Conservation (phyloP, 2,797 vertebrate species). For the Periparus ater region DNA sequence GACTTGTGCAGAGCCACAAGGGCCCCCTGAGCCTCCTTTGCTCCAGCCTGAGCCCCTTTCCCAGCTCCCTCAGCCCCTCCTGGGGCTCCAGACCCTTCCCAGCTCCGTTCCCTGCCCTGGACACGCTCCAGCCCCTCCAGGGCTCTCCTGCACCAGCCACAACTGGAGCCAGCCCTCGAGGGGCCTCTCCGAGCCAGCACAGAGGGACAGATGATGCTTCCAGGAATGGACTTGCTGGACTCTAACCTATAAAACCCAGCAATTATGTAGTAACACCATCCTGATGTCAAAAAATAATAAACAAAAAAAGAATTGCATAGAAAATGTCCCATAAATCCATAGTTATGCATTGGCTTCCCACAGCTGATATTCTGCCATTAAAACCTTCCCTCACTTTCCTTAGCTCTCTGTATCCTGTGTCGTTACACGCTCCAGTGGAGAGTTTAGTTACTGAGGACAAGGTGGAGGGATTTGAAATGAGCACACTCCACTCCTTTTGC, state of each 20-base stretch:
- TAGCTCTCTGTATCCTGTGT: background rate
- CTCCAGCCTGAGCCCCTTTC: background rate
- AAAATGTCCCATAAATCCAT: background rate
- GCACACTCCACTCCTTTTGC: background rate
- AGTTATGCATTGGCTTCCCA: background rate
- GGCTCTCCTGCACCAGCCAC: background rate
- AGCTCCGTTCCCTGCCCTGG: background rate
- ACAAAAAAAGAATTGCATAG: background rate
- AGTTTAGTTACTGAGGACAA: constrained; percentile 2
- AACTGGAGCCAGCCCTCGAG: background rate
- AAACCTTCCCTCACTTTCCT: background rate
- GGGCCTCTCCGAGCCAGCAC: background rate
- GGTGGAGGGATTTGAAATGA: background rate
- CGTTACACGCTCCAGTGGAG: background rate
- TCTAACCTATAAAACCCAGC: background rate
- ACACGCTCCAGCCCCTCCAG: background rate
- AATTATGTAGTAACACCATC: background rate
- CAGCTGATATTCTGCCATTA: background rate
- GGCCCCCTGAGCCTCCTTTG: background rate
- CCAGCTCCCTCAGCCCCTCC: background rate
- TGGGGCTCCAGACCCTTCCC: background rate
- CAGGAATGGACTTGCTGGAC: background rate
- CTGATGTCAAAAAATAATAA: background rate
- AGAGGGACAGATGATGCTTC: background rate
- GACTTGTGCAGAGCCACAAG: background rate